phyloP scores from a whole-genome alignment of 2,888 invertebrate genomes.

The Metellina segmentata region DNA sequence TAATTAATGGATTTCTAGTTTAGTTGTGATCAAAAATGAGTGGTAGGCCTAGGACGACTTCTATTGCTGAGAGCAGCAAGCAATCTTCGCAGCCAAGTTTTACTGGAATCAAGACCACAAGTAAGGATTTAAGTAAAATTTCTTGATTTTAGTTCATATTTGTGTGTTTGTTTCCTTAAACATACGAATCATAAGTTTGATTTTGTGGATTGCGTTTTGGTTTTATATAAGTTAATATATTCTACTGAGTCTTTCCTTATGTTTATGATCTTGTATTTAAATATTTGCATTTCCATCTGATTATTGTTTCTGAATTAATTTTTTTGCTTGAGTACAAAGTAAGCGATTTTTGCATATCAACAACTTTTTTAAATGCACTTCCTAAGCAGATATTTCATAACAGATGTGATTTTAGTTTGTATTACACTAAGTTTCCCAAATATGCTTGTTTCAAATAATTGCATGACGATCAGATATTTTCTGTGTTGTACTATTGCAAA shows the following conservation, averaged over 20 bases:
- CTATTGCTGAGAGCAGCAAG: constrained; percentile 97
- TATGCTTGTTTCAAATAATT: no score
- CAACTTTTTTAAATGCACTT: no score
- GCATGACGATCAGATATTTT: no score
- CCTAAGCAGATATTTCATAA: no score
- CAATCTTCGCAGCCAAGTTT: constrained; percentile 87
- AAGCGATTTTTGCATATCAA: no score
- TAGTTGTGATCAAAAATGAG: constrained; percentile 85
- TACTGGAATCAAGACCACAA: constrained; percentile 85
- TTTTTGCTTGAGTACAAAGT: no score
- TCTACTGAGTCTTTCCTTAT: neutral
- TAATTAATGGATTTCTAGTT: constrained; percentile 59
- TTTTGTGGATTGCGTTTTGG: neutral
- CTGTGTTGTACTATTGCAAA: no score
- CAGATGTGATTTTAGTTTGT: no score
- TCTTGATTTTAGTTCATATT: neutral
- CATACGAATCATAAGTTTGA: neutral
- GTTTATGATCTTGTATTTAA: neutral
- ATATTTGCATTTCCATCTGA: neutral
- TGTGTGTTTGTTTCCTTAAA: neutral
- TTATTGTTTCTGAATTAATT: neutral
- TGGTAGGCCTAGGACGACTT: constrained; percentile 97
- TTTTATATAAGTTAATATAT: neutral
- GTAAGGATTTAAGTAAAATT: constrained; percentile 80
- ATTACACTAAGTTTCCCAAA: no score